phyloP scores from a whole-genome alignment of 2,797 vertebrate genomes.

The Lagorchestes hirsutus region DNA sequence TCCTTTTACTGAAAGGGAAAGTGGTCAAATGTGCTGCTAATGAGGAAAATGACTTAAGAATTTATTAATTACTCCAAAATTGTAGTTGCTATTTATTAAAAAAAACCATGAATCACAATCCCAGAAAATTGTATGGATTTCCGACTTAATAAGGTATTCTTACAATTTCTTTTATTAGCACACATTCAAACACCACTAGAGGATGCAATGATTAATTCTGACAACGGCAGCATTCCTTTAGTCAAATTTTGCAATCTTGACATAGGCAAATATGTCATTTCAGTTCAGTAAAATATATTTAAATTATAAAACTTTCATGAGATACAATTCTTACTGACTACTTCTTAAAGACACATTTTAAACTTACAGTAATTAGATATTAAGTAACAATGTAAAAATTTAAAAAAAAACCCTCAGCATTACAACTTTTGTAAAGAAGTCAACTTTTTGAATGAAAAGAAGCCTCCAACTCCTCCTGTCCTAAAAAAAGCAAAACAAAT shows the following conservation, averaged over 20 bases:
- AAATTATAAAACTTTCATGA: slow-evolving; percentile 59
- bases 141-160: slow-evolving; percentile 9
- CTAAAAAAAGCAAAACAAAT: slow-evolving; percentile 17
- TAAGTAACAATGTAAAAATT: slow-evolving; percentile 29
- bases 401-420: too few species aligned
- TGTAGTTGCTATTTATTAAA: slow-evolving; percentile 2
- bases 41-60: background rate
- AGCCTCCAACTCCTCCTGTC: background rate
- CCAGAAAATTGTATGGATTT: background rate
- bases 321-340: slow-evolving; percentile 36
- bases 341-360: slow-evolving; percentile 37
- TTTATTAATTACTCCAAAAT: background rate
- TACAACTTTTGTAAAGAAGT: background rate
- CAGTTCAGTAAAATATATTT: slow-evolving; percentile 55
- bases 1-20: background rate
- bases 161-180: slow-evolving; percentile 7
- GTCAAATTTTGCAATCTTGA: slow-evolving; percentile 58
- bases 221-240: background rate
- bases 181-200: background rate
- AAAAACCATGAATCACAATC: slow-evolving; percentile 30
- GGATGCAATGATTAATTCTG: slow-evolving; percentile 35
- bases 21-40: background rate
- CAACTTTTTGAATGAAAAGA: slow-evolving; percentile 22
- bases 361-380: slow-evolving; percentile 49
- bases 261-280: slow-evolving; percentile 30